Percentiles rank a stretch among this genome's conserved stretches.
Conservation (phyloP, 2,888 invertebrate species). For the Trachelus stipa region DNA sequence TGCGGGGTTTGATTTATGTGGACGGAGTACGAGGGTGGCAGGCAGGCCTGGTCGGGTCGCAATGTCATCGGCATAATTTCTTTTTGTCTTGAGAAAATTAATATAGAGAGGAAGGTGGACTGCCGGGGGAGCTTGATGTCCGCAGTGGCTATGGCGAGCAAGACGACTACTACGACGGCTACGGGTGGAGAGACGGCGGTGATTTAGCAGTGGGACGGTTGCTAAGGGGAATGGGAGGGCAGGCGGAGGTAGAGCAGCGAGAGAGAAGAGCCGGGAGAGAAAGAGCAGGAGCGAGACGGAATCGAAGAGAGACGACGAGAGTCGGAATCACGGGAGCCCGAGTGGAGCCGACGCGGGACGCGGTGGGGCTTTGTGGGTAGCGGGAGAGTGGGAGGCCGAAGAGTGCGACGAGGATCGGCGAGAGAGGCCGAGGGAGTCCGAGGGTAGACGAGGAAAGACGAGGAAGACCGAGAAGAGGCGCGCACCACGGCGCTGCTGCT, state of each 20-base stretch:
- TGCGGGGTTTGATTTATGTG: neutral
- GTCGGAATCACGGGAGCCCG: neutral
- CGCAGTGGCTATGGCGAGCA: neutral
- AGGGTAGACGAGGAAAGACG: constrained; percentile 42
- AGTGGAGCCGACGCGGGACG: neutral
- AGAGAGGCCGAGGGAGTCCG: constrained; percentile 13
- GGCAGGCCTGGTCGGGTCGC: neutral
- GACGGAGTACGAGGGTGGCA: neutral
- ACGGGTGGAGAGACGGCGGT: neutral
- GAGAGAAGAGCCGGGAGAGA: constrained; percentile 7
- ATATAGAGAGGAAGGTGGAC: neutral
- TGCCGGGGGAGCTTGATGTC: neutral
- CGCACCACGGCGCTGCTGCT: constrained; percentile 34
- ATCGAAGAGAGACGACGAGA: neutral
- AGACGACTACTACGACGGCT: neutral
- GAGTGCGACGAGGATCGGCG: constrained; percentile 6
- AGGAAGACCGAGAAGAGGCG: constrained; percentile 42
- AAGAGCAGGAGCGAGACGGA: constrained; percentile 30
- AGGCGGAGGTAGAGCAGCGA: constrained; percentile 36
- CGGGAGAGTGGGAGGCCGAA: neutral
- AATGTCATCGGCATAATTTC: neutral
- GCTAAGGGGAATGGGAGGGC: neutral
- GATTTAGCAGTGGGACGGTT: neutral
- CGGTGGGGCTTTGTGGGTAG: neutral
- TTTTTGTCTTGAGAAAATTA: neutral